Evolutionary conservation across 30 jellyfish, hydroid and myxozoan genomes (phyloP).

Genomic region (Sanderia malayensis): DNA sequence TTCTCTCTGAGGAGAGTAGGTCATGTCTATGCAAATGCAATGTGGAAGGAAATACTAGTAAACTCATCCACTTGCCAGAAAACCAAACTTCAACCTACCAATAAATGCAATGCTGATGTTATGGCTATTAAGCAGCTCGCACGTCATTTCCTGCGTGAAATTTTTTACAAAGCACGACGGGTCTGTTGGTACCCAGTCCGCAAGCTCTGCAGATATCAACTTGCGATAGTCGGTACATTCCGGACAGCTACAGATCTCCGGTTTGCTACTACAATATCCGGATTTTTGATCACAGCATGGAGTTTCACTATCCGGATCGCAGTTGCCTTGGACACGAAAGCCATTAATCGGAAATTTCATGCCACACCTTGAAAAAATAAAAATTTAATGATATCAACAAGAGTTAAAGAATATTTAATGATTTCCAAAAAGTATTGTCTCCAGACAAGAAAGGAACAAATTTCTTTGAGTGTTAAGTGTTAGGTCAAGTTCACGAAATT

Average conservation of each 20-base stretch:
- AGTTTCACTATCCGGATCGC: slow-evolving; percentile 67
- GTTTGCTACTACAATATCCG: slow-evolving; percentile 70
- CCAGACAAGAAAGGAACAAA: neutral
- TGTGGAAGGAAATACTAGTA: too few species aligned
- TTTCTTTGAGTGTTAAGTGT: neutral
- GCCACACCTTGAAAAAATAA: slow-evolving; percentile 70
- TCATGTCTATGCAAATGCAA: too few species aligned
- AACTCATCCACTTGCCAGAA: too few species aligned
- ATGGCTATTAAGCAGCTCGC: slow-evolving; percentile 50
- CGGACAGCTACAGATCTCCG: slow-evolving; percentile 66
- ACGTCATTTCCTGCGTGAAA: slow-evolving; percentile 62
- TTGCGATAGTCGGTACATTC: slow-evolving; percentile 77
- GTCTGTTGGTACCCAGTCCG: slow-evolving; percentile 72
- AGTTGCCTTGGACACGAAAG: slow-evolving; percentile 68
- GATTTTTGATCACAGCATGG: slow-evolving; percentile 86
- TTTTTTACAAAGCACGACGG: slow-evolving; percentile 50
- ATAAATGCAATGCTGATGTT: slow-evolving; percentile 57
- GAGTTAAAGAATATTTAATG: neutral
- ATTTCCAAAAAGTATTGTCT: too few species aligned
- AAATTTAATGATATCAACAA: neutral
- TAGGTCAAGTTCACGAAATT: neutral
- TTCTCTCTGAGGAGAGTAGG: too few species aligned
- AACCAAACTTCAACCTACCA: slow-evolving; percentile 64
- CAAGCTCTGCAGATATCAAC: slow-evolving; percentile 72
- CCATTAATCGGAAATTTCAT: slow-evolving; percentile 58